phyloP scores from a whole-genome alignment of 2,797 vertebrate species.

The Sciurus vulgaris region DNA sequence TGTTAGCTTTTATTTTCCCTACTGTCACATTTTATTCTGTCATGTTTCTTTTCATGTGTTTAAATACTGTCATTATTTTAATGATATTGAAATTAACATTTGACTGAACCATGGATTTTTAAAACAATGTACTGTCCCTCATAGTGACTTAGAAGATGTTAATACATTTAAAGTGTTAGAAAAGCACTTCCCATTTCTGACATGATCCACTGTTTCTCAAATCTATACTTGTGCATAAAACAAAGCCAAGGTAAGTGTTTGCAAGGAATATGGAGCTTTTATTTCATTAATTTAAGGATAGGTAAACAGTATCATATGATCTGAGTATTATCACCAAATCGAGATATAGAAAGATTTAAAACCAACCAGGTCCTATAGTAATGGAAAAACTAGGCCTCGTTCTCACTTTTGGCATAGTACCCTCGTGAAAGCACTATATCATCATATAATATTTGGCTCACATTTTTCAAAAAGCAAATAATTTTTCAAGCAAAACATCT shows the following conservation, averaged over 20 bases:
- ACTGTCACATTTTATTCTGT: not conserved
- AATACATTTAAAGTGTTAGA: not conserved
- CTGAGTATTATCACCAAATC: not conserved
- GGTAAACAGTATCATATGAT: not conserved
- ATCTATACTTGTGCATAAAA: slow-evolving; percentile 15
- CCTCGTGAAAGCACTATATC: not conserved
- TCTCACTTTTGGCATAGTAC: not conserved
- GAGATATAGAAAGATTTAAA: not conserved
- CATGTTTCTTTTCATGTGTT: not conserved
- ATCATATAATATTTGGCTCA: not conserved
- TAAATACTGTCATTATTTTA: not conserved
- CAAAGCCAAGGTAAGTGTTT: slow-evolving; percentile 12
- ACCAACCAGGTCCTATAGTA: not conserved
- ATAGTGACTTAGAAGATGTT: not conserved
- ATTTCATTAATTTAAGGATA: slow-evolving; percentile 13
- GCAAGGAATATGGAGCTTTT: not conserved
- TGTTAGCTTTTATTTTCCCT: not conserved
- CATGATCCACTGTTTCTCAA: not conserved
- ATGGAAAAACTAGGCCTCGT: not conserved
- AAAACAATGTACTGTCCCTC: not conserved
- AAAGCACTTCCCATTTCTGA: not conserved
- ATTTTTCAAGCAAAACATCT: not conserved
- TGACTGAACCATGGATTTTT: slow-evolving; percentile 16
- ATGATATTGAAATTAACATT: not conserved
- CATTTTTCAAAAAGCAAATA: not conserved